These are phyloP conservation scores for Gallinago media DNA, from an alignment of 2,113 vertebrate species.

Conservation along the genomic window DNA sequence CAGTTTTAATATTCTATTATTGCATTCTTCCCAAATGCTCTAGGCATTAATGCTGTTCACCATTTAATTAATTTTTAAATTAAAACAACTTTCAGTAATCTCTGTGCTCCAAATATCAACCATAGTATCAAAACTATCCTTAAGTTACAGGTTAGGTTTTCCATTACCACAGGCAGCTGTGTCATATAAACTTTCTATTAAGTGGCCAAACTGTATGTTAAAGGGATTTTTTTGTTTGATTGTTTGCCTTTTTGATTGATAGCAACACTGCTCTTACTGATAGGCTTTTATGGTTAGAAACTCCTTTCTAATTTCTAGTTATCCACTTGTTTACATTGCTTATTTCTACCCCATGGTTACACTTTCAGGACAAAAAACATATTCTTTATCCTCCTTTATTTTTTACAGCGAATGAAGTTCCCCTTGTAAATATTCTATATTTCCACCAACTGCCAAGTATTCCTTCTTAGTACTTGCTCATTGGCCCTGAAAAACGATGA, in stretches of 20 bases:
- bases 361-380: background rate
- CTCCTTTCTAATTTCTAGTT: background rate
- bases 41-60: background rate
- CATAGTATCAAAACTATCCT: background rate
- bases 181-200: background rate
- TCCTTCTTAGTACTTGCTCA: background rate
- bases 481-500: constrained; percentile 21
- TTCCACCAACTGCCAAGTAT: background rate
- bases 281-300: background rate
- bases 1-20: background rate
- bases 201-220: background rate
- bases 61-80: background rate
- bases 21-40: background rate
- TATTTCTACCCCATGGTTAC: background rate
- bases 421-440: background rate
- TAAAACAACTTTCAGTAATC: background rate
- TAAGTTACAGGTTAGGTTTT: background rate
- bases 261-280: background rate
- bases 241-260: background rate
- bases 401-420: background rate
- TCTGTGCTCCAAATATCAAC: background rate
- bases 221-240: background rate
- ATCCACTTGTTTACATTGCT: background rate
- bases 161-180: background rate
- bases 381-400: background rate